Evolutionary conservation across 2,888 invertebrate species (phyloP).

Genomic region (Pandemis corylana): DNA sequence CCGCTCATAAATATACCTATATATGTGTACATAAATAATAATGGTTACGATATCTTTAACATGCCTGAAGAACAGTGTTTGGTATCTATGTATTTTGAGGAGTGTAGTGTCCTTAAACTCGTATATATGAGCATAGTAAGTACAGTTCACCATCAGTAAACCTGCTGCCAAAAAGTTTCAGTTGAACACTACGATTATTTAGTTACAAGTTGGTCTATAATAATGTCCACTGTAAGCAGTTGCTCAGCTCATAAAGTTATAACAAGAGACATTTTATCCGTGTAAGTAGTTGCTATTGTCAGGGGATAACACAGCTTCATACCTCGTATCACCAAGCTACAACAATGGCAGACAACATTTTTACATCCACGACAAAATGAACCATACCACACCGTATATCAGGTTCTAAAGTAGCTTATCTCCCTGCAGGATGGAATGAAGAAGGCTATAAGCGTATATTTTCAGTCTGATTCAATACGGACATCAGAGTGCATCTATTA

Average conservation of each 20-base stretch:
- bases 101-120: too few species aligned
- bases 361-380: background rate
- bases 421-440: slow-evolving; percentile 13
- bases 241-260: background rate
- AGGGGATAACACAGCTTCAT: slow-evolving; percentile 34
- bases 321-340: slow-evolving; percentile 10
- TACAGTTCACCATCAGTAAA: too few species aligned
- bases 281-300: slow-evolving; percentile 27
- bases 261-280: background rate
- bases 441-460: slow-evolving; percentile 32
- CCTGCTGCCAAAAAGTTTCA: too few species aligned
- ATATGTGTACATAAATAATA: too few species aligned
- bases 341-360: slow-evolving; percentile 20
- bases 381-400: background rate
- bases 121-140: too few species aligned
- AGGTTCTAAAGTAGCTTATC: background rate
- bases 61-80: too few species aligned
- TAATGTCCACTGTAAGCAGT: too few species aligned
- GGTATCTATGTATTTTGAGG: too few species aligned
- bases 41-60: too few species aligned
- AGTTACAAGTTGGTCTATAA: too few species aligned
- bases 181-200: too few species aligned
- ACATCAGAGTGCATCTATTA: slow-evolving; percentile 35
- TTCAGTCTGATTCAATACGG: slow-evolving; percentile 18
- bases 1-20: too few species aligned